Base-by-base conservation (phyloP, 2,113 vertebrate species). In the Chamaea fasciata region DNA sequence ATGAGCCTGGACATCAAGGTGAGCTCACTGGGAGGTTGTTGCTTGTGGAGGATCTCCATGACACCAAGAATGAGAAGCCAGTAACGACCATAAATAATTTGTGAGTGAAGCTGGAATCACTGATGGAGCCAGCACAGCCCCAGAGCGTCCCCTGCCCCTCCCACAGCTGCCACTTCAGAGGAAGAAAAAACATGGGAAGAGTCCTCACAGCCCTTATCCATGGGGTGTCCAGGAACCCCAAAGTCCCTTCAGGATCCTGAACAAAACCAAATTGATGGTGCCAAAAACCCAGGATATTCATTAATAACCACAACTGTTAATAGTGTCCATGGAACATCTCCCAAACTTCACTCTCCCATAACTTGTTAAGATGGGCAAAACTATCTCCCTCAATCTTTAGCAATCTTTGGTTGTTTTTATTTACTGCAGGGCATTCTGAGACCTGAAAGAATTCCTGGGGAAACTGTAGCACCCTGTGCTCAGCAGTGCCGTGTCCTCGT, bases 391-490 rank as follows among this genome's bases (percentile, higher is more conserved):
- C 2, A 3, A 30, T 42, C 49, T 76, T 39, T 28, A 41, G 42
- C 31, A 65, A 80, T 23, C 39, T 56, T 67, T 64, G 31, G 8
- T 60, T 88, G 75, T 64, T 94, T 92, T 44, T 85, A 35, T 97
- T 98, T 95, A 92, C 83, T 57, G n/a, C 35, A 44, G 70, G 67
- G 77, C 21, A 55, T 52, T 84, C 94, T 73, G 83, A 84, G 83
- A 91, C 37, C 46, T 7, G 0, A 41, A 96, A 89, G 24, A 44
- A 80, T 81, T 73, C 65, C 69, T 39, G 52, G 65, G 30, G 55
- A 94, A 82, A 93, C 76, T 92, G 87, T 19, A 67, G 91, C n/a
- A 67, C 76, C 87, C 95, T 90, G 85, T 87, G 49, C 47, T 75
- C 87, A 41, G 55, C 50, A 50, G 59, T 10, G 15, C 67, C 1